A percentile compares a stretch with the other conserved stretches of the same genome.
Conservation (phyloP, 2,888 invertebrate species). For the Timandra comae region DNA sequence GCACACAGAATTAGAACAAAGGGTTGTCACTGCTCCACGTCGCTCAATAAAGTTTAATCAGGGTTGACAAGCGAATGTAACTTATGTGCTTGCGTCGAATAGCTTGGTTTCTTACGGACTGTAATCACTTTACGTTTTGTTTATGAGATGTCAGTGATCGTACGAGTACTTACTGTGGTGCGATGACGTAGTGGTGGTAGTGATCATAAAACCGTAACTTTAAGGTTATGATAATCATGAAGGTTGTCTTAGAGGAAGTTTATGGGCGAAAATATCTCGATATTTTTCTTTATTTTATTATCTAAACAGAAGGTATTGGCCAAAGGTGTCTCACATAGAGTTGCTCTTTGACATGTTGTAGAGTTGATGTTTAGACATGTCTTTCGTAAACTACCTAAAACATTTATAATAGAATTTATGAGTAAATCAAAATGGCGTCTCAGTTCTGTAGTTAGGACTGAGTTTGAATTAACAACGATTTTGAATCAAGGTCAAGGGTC, state of each 20-base stretch:
- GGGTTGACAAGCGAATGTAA: conserved; percentile 40
- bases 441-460: too few species aligned
- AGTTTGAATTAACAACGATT: too few species aligned
- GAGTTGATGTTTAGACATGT: too few species aligned
- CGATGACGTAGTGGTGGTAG: neutral
- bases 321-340: too few species aligned
- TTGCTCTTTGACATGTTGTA: too few species aligned
- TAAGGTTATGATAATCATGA: neutral
- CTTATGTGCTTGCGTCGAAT: conserved; percentile 24
- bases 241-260: neutral
- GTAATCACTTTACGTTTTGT: conserved; percentile 9
- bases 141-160: neutral
- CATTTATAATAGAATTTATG: too few species aligned
- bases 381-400: too few species aligned
- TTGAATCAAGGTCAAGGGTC: too few species aligned
- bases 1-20: conserved; percentile 55
- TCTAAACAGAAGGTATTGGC: too few species aligned
- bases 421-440: too few species aligned
- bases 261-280: neutral
- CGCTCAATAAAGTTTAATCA: conserved; percentile 62
- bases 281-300: neutral
- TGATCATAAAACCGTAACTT: neutral
- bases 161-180: too few species aligned
- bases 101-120: conserved; percentile 13
- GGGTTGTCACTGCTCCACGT: conserved; percentile 52